Conservation (phyloP, 2,797 vertebrate genomes). For the Remorina albescens region DNA sequence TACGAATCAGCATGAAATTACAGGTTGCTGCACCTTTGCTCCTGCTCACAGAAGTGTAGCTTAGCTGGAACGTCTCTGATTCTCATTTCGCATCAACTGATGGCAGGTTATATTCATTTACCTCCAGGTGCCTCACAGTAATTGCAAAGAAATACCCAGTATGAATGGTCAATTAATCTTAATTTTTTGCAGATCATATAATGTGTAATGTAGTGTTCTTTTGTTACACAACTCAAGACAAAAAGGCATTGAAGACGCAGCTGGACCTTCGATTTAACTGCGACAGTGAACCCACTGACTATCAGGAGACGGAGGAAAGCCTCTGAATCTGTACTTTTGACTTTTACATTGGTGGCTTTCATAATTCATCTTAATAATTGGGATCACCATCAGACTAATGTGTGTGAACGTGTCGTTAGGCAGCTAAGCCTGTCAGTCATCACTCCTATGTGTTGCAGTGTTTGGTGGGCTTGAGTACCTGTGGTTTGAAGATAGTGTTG, state of each 20-base stretch:
- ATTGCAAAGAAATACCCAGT: constrained; percentile 29
- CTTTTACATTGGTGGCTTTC: constrained; percentile 8
- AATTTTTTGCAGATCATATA: constrained; percentile 5
- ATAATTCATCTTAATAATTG: constrained; percentile 6
- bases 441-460: constrained; percentile 3
- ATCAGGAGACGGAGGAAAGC: neutral
- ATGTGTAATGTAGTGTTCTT: neutral
- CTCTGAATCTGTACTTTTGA: neutral
- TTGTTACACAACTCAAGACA: no score
- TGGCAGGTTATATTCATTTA: constrained; percentile 29
- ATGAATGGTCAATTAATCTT: constrained; percentile 12
- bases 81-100: constrained; percentile 12
- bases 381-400: neutral
- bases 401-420: constrained; percentile 13
- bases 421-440: constrained; percentile 9
- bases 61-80: constrained; percentile 22
- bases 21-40: constrained; percentile 43
- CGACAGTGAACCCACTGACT: neutral
- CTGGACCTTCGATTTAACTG: constrained; percentile 3
- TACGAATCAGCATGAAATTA: constrained; percentile 56
- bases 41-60: constrained; percentile 7
- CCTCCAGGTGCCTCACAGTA: constrained; percentile 9
- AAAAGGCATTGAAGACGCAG: neutral
- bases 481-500: neutral
- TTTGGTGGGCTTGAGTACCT: constrained; percentile 21